phyloP scores from a whole-genome alignment of 2,888 invertebrate species.

The Pyralis farinalis region DNA sequence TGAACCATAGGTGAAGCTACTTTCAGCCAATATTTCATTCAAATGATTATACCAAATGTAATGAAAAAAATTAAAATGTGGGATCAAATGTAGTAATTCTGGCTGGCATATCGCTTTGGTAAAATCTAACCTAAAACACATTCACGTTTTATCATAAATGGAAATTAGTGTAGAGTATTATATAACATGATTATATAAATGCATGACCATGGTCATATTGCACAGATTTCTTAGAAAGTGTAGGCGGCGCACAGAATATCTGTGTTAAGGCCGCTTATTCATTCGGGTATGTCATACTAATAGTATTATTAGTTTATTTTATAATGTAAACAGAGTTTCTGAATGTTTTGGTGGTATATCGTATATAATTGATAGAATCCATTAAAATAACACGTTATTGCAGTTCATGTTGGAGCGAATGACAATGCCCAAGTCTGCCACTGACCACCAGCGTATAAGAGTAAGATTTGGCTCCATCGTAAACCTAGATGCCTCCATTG shows the following conservation, averaged over 20 bases:
- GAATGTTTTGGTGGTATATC: background rate
- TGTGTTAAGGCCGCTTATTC: no score
- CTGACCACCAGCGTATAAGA: slow-evolving; percentile 94
- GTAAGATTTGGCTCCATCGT: slow-evolving; percentile 84
- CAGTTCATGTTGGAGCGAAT: slow-evolving; percentile 95
- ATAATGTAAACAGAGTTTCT: background rate
- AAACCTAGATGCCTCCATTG: slow-evolving; percentile 55
- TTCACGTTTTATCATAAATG: background rate
- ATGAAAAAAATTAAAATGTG: no score
- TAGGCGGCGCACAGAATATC: no score
- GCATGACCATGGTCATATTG: background rate
- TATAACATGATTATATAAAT: background rate
- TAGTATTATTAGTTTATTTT: no score
- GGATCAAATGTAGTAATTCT: no score
- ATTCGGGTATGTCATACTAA: no score
- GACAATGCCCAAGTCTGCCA: slow-evolving; percentile 91
- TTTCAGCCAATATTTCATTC: no score
- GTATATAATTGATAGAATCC: background rate
- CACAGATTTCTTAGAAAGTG: background rate
- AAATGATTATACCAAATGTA: no score
- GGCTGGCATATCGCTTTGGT: no score
- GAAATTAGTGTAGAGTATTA: background rate
- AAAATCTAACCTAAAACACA: no score
- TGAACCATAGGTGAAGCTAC: no score
- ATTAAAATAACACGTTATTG: slow-evolving; percentile 72